Percentiles rank a stretch among this genome's conserved stretches.
Conservation (phyloP, 2,797 vertebrate species). For the Gambusia yucatana region DNA sequence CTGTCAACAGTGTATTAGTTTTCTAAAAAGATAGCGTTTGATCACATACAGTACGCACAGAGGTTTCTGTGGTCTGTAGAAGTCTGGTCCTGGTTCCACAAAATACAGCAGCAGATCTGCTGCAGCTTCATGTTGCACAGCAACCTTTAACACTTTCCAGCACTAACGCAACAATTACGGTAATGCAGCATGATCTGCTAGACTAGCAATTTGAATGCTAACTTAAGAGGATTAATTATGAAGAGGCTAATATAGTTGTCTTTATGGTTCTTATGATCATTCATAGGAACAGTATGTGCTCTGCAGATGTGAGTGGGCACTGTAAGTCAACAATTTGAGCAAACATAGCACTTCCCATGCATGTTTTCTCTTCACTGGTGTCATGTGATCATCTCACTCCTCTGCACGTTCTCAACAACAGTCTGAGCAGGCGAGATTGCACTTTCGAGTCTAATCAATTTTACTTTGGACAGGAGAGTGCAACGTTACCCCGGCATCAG, state of each 20-base stretch:
- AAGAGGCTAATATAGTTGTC: neutral
- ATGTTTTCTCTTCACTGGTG: slow-evolving; percentile 26
- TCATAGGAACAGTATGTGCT: slow-evolving; percentile 13
- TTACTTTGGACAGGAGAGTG: slow-evolving; percentile 12
- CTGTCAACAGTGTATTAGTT: neutral
- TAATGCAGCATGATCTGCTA: neutral
- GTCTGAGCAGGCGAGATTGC: slow-evolving; percentile 28
- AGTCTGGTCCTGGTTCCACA: neutral
- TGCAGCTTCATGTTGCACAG: neutral
- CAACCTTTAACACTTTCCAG: neutral
- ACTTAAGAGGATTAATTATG: neutral
- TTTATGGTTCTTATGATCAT: slow-evolving; percentile 1
- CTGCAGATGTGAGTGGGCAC: slow-evolving; percentile 2
- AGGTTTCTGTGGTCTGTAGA: slow-evolving; percentile 6
- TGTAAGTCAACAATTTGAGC: neutral
- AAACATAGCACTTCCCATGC: slow-evolving; percentile 30
- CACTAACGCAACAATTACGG: neutral
- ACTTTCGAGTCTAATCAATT: slow-evolving; percentile 40
- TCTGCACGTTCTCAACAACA: slow-evolving; percentile 32
- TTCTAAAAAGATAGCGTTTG: neutral
- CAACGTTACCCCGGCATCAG: slow-evolving; percentile 5
- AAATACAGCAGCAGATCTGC: slow-evolving; percentile 3
- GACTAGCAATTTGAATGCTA: neutral
- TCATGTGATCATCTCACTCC: slow-evolving; percentile 42
- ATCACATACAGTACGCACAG: neutral